Base-by-base conservation (phyloP, 1,140 invertebrate genomes). In the Wasmannia auropunctata region DNA sequence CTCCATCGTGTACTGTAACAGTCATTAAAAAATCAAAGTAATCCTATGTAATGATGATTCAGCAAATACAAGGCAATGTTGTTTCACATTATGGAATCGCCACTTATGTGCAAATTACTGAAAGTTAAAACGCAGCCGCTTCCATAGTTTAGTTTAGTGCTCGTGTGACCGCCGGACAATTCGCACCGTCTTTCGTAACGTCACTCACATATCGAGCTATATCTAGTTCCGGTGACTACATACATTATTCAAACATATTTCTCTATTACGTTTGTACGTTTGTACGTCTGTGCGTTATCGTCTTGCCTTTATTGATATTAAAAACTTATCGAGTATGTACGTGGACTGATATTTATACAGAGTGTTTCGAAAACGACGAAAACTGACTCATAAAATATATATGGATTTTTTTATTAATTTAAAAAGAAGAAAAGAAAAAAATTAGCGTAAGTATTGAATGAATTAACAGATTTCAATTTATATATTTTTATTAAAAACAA, bases 91-190 rank as follows among this genome's bases (percentile, higher is more conserved):
- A 46, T 58, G 25, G 37, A 83, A 74, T 70, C 65, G 3, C 25
- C 79, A 83, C 51, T 83, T 58, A 74, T 11, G 54, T 74, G 65
- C 34, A 40, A 83, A 83, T 83, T 83, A 74, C 67, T 83, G 67
- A 83, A 83, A 83, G 79, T 83, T 83, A 74, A 83, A 83, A 83
- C 77, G 46, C 77, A 28, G 25, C 37, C 37, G 79, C 37, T 83
- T 58, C 25, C 67, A 74, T 46, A 54, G 58, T 63, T 63, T 43
- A 31, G 65, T 72, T 81, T 31, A 83, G 79, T 83, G 54, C 70
- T 40, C 7, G 79, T 56, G 67, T 34, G 67, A 40, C 67, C 37
- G 51, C n/a, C 28, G 67, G 37, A 22, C 67, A 74, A 83, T 28
- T 83, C 79, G 67, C n/a, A 60, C 60, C 7, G 16, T 14, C 65